Conservation (phyloP, 2,888 invertebrate genomes). For the Hirudinaria manillensis region DNA sequence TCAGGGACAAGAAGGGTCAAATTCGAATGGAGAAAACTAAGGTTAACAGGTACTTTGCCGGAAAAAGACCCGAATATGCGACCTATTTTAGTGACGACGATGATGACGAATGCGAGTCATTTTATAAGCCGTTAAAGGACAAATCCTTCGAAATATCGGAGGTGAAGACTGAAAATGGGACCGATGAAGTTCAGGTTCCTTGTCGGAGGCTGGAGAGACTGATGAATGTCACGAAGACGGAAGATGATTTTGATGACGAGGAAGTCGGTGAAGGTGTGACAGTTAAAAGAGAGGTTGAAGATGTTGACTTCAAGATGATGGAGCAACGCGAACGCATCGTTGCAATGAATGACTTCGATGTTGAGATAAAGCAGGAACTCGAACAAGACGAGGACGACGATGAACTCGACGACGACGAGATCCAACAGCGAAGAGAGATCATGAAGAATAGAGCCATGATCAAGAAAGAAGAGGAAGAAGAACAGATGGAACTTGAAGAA, state of each 20-base stretch:
- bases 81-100: background rate
- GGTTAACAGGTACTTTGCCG: background rate
- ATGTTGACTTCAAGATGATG: background rate
- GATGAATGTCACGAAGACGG: background rate
- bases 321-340: background rate
- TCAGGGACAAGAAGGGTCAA: background rate
- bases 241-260: background rate
- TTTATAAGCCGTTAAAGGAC: background rate
- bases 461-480: background rate
- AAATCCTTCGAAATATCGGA: background rate
- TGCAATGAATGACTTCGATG: background rate
- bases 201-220: background rate
- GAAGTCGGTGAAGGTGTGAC: background rate
- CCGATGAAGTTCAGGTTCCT: background rate
- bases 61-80: background rate
- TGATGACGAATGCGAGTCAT: background rate
- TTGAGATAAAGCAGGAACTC: background rate
- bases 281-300: background rate
- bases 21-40: background rate
- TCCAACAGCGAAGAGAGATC: background rate
- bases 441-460: background rate
- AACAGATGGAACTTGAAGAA: background rate
- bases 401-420: background rate
- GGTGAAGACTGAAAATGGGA: background rate
- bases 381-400: background rate